These are phyloP conservation scores for Sthenelais limicola DNA, from an alignment of 2,888 invertebrate species.

Conservation along the genomic window DNA sequence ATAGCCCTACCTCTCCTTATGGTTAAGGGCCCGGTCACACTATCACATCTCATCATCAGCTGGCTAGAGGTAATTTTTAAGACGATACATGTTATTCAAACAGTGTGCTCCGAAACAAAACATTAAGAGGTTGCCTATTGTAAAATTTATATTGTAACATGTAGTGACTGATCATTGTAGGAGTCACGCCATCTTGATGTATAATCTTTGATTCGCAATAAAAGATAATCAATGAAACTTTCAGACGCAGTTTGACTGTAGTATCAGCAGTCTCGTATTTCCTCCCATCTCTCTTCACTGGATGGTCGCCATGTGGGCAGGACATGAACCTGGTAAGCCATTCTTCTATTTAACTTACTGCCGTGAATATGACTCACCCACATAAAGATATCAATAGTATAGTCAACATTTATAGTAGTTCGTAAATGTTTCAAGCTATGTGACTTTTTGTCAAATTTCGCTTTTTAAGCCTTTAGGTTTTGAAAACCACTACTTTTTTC, in stretches of 20 bases:
- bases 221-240: conserved; percentile 27
- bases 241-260: conserved; percentile 65
- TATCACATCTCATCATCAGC: conserved; percentile 52
- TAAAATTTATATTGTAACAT: neutral
- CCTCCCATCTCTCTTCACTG: conserved; percentile 60
- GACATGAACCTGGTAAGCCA: conserved; percentile 53
- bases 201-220: neutral
- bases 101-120: no score
- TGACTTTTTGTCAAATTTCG: no score
- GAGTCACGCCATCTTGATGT: no score
- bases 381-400: no score
- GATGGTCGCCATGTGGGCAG: conserved; percentile 65
- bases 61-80: conserved; percentile 58
- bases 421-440: no score
- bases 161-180: neutral
- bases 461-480: no score
- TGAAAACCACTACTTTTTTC: no score
- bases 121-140: no score
- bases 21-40: conserved; percentile 54
- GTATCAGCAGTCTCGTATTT: conserved; percentile 56
- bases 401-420: no score
- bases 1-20: conserved; percentile 60
- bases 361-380: neutral
- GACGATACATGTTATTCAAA: no score
- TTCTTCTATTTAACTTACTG: neutral